Evolutionary conservation across 2,797 vertebrate species (phyloP), one percentile per base, ranked within the genome.

Genomic region (Meriones psammophilus): DNA sequence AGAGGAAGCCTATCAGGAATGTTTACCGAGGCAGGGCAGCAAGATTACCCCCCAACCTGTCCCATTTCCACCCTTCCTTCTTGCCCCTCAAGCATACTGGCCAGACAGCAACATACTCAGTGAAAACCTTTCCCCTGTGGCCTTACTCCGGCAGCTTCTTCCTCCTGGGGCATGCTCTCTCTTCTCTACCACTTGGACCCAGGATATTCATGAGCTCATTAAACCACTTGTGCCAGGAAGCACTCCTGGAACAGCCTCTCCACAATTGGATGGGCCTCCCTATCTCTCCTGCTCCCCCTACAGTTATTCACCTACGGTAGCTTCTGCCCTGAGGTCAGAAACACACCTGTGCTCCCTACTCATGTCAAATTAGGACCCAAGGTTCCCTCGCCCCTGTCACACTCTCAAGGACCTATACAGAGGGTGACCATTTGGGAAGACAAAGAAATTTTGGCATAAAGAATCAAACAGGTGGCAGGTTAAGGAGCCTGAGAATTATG

Each of bases 311-410:
- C 1, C 73, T 8, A 76, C 39, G 26, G 15, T 62, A 42, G 30
- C 26, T 78, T 89, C 93, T 64, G 80, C n/a, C 39, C 89, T 39
- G 14, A 22, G 6, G 69, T 95, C 66, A 84, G 71, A 88, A 88
- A 91, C 36, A 89, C 3, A 15, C 39, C 22, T 64, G 12, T 7
- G 64, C 13, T 36, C 39, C 89, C 62, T 24, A 62, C 54, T 92
- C 71, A 83, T 33, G 26, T 77, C 69, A 79, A 79, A 17, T 74
- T 76, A 36, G 28, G 12, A 60, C 28, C 50, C 14, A 9, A 92
- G 77, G 54, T n/a, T 88, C 36, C 17, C 39, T 94, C 42, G n/a
- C 54, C 46, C 24, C 24, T 84, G 30, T 69, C 64, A 64, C 15
- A 36, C 1, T 8, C 24, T 86, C 33, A 17, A 66, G 73, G 42